Evolutionary conservation across 2,888 invertebrate genomes (phyloP).

Genomic region (Cancer borealis): DNA sequence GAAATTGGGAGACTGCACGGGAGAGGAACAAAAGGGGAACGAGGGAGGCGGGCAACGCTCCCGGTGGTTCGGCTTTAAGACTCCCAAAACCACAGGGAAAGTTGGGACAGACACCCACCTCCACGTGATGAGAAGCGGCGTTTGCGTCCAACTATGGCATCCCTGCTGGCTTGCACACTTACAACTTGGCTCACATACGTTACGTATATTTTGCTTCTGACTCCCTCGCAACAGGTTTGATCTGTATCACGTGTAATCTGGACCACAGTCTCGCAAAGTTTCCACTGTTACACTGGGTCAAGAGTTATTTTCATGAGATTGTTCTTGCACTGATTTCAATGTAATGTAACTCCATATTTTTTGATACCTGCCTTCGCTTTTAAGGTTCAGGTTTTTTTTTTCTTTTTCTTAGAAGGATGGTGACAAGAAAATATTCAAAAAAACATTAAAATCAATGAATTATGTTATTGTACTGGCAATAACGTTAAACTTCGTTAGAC

Average conservation of each 20-base stretch:
- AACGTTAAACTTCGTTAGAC: neutral
- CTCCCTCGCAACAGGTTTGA: slow-evolving; percentile 13
- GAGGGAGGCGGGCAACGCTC: slow-evolving; percentile 30
- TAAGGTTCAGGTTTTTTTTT: neutral
- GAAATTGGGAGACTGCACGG: slow-evolving; percentile 43
- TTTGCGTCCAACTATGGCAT: slow-evolving; percentile 29
- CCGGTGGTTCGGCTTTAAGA: slow-evolving; percentile 45
- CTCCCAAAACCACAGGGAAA: slow-evolving; percentile 37
- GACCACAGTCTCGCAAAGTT: neutral
- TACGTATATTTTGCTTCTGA: neutral
- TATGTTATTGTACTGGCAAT: neutral
- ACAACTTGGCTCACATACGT: neutral
- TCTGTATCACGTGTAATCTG: neutral
- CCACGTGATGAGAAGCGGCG: slow-evolving; percentile 29
- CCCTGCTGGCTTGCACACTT: neutral
- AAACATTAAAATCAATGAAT: neutral
- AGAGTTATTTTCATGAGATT: neutral
- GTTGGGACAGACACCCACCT: slow-evolving; percentile 20
- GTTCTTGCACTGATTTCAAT: neutral
- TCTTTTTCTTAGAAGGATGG: neutral
- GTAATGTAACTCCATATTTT: neutral
- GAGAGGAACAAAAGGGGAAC: slow-evolving; percentile 36
- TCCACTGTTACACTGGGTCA: neutral
- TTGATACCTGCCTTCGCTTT: too few relatives aligned
- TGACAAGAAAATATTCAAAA: neutral